These are phyloP conservation scores for Suillia variegata DNA, from an alignment of 2,888 invertebrate species.

Conservation along the genomic window DNA sequence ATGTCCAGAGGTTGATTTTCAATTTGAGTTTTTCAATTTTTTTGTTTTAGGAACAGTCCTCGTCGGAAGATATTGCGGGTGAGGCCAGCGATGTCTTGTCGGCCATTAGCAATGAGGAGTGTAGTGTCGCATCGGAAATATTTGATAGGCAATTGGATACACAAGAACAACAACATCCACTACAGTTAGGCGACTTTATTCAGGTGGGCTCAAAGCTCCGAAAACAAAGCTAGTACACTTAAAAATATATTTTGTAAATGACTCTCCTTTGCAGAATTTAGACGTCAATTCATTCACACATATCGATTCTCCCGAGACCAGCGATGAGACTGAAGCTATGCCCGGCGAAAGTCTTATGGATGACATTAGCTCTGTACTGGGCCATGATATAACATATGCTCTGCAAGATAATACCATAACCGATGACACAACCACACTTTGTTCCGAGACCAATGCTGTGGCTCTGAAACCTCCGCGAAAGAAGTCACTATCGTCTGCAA, in stretches of 20 bases:
- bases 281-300: constrained; percentile 68
- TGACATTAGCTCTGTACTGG: constrained; percentile 75
- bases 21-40: constrained; percentile 10
- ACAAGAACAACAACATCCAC: constrained; percentile 21
- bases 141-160: constrained; percentile 62
- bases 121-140: constrained; percentile 73
- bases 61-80: constrained; percentile 52
- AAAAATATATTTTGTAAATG: too few species aligned
- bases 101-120: constrained; percentile 72
- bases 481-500: constrained; percentile 32
- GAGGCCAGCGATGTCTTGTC: constrained; percentile 67
- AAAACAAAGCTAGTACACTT: too few species aligned
- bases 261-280: constrained; percentile 52
- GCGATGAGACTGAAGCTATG: constrained; percentile 75
- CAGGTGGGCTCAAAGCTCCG: constrained; percentile 44
- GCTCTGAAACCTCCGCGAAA: constrained; percentile 43
- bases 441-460: constrained; percentile 59
- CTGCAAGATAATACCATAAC: constrained; percentile 74
- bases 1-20: not conserved
- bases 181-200: constrained; percentile 56
- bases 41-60: constrained; percentile 53
- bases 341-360: constrained; percentile 81
- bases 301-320: constrained; percentile 82
- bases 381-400: constrained; percentile 72
- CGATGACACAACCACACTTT: constrained; percentile 73